phyloP scores from a whole-genome alignment of 2,113 vertebrate species.

The Ramphastos sulfuratus region DNA sequence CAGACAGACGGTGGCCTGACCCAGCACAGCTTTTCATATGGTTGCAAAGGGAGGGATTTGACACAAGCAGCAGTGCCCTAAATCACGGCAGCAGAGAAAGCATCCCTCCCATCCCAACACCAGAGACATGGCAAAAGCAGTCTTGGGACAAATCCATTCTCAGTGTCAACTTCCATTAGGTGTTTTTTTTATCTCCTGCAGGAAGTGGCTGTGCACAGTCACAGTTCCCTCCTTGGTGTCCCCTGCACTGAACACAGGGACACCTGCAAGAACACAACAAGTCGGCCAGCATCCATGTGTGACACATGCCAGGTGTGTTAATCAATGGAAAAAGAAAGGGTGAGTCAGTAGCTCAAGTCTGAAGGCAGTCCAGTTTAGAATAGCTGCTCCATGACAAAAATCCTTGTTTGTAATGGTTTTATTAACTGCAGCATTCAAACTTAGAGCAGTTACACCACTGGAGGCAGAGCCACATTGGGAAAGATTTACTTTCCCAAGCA shows the following conservation, averaged over 20 bases:
- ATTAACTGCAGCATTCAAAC: not conserved
- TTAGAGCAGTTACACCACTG: slow-evolving; percentile 19
- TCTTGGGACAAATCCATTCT: not conserved
- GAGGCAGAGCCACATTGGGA: not conserved
- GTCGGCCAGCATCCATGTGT: not conserved
- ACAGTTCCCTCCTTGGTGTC: rapidly evolving
- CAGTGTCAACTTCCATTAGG: not conserved
- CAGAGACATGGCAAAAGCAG: rapidly evolving
- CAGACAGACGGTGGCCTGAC: rapidly evolving
- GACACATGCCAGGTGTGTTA: slow-evolving; percentile 30
- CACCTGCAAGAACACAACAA: not conserved
- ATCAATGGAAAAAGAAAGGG: not conserved
- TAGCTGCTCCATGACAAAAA: not conserved
- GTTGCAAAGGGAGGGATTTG: not conserved
- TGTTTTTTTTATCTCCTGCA: not conserved
- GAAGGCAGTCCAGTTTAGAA: not conserved
- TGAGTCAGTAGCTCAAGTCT: slow-evolving; percentile 37
- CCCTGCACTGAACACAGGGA: not conserved
- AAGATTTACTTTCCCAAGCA: slow-evolving; percentile 28
- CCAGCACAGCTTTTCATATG: not conserved
- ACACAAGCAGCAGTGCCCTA: not conserved
- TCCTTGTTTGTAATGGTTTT: slow-evolving; percentile 38
- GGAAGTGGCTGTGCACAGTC: not conserved
- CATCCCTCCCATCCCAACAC: not conserved
- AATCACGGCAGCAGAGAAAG: rapidly evolving